Percentiles rank a stretch among this genome's conserved stretches.
These are phyloP conservation scores for Drosophila helvetica DNA, from an alignment of 2,888 invertebrate genomes.

Conservation along the genomic window DNA sequence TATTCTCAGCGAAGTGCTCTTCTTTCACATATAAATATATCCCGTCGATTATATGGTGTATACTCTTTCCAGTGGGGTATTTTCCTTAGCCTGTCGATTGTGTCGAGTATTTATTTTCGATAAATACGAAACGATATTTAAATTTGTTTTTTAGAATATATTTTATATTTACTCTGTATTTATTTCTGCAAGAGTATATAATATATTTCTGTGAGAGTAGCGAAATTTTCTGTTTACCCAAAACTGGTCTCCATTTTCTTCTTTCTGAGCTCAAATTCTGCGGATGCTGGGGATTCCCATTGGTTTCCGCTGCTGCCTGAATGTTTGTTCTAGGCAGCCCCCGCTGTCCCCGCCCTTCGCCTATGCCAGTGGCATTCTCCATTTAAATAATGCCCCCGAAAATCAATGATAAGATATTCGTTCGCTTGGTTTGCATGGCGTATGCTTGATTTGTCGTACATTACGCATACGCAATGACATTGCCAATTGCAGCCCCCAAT, in stretches of 20 bases:
- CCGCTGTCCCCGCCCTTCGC: background rate
- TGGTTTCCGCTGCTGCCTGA: background rate
- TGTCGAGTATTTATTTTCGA: no score
- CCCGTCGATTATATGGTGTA: conserved; percentile 24
- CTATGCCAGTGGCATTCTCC: conserved; percentile 16
- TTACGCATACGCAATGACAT: conserved; percentile 63
- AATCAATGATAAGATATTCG: conserved; percentile 50
- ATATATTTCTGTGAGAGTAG: no score
- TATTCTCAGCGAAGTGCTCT: background rate
- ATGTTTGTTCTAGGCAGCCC: conserved; percentile 26
- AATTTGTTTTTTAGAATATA: no score
- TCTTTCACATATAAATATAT: background rate
- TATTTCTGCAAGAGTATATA: no score
- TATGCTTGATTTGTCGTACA: conserved; percentile 72
- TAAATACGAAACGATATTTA: no score
- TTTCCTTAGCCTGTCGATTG: background rate
- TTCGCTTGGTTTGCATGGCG: conserved; percentile 58
- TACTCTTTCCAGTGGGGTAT: conserved; percentile 18
- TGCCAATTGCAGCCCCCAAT: conserved; percentile 62
- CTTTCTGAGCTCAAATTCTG: conserved; percentile 18
- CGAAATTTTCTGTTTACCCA: background rate
- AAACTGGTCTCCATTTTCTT: background rate
- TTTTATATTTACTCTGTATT: no score
- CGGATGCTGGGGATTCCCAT: conserved; percentile 22
- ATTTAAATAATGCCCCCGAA: conserved; percentile 38